Evolutionary conservation across 2,888 invertebrate genomes (phyloP).

Genomic region (Apomyelois bistriatella): DNA sequence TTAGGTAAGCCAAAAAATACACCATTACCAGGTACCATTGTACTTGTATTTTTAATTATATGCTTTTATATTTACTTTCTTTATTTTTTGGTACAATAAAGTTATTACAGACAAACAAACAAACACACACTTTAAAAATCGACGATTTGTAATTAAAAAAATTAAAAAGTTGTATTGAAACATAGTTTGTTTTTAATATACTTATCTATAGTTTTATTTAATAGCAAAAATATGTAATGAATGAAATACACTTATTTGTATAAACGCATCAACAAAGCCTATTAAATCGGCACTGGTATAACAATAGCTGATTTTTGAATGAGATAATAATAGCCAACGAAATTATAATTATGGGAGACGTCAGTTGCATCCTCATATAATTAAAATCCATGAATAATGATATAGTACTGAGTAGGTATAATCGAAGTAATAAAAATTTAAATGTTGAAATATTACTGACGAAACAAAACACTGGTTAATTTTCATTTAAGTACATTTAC

Average conservation of each 20-base stretch:
- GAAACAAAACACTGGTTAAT: constrained; percentile 52
- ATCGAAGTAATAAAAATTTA: constrained; percentile 26
- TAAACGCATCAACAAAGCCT: constrained; percentile 37
- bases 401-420: neutral
- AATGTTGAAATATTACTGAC: constrained; percentile 46
- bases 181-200: no score
- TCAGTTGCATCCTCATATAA: constrained; percentile 48
- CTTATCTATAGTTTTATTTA: no score
- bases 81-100: no score
- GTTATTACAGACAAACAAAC: no score
- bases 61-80: no score
- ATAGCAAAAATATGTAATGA: neutral
- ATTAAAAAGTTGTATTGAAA: no score
- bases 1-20: no score
- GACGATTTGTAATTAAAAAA: no score
- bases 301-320: constrained; percentile 48
- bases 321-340: constrained; percentile 54
- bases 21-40: no score
- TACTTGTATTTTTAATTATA: no score
- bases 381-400: constrained; percentile 61
- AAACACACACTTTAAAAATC: no score
- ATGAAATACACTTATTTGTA: neutral
- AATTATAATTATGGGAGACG: constrained; percentile 50
- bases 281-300: constrained; percentile 39
- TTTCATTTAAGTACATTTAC: constrained; percentile 24